Evolutionary conservation across 2,797 vertebrate genomes (phyloP).

Genomic region (Gadopsis bispinosus): DNA sequence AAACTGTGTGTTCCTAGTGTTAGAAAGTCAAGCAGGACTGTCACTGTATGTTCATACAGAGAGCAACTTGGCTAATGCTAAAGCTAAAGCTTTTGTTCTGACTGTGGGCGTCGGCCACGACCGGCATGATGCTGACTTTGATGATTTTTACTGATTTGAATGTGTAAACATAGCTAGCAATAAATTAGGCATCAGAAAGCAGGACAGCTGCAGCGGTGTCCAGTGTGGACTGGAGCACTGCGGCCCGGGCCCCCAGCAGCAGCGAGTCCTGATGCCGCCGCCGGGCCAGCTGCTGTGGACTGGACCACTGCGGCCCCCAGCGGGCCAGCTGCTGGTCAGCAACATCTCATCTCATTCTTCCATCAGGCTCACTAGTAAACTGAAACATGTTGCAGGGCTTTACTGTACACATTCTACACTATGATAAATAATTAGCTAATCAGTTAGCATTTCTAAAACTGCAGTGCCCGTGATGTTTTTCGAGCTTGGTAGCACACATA

Average conservation of each 20-base stretch:
- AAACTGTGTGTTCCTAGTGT: too few relatives aligned
- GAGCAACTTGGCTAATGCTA: neutral
- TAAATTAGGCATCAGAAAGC: too few relatives aligned
- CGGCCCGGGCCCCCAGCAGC: too few relatives aligned
- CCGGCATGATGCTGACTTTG: neutral
- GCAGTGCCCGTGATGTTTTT: neutral
- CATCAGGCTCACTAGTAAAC: neutral
- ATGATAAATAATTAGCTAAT: neutral
- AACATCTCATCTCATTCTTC: neutral
- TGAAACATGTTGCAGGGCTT: neutral
- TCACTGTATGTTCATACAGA: neutral
- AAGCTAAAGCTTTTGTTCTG: neutral
- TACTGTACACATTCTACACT: neutral
- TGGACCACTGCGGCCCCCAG: too few relatives aligned
- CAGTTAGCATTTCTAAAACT: neutral
- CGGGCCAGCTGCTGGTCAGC: neutral
- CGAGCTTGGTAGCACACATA: neutral
- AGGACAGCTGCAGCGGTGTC: too few relatives aligned
- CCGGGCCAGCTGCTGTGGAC: neutral
- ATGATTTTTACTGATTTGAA: neutral
- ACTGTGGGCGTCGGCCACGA: neutral
- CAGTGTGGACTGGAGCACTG: too few relatives aligned
- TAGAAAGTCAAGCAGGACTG: neutral
- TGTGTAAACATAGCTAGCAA: neutral
- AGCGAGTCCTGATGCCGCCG: neutral